Evolutionary conservation across 2,113 vertebrate species (phyloP).

Genomic region (Semnornis frantzii): DNA sequence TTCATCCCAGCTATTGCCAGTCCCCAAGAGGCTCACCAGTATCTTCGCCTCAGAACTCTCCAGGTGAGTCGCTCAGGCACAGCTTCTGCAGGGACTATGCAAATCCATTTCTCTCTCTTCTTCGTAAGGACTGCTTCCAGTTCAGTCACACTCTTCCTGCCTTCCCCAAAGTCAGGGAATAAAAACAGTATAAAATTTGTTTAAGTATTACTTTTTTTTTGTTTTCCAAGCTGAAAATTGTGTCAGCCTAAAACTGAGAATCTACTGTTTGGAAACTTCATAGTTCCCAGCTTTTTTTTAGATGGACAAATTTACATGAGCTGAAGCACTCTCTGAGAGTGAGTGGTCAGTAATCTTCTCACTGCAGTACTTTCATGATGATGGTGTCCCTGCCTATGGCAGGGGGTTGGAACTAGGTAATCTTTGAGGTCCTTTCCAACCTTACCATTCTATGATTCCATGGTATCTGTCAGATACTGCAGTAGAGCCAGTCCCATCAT

Average conservation of each 20-base stretch:
- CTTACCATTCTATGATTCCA: no score
- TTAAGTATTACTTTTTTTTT: neutral
- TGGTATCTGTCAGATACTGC: neutral
- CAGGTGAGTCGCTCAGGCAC: slow-evolving; percentile 77
- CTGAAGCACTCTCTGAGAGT: neutral
- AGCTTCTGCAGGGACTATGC: neutral
- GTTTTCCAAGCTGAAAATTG: neutral
- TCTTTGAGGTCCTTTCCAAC: no score
- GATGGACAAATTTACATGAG: neutral
- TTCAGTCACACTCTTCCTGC: neutral
- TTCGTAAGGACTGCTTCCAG: neutral
- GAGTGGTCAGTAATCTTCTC: neutral
- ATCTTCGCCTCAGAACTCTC: slow-evolving; percentile 96
- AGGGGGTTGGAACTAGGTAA: no score
- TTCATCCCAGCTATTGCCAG: slow-evolving; percentile 92
- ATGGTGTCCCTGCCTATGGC: neutral
- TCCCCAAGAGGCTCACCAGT: slow-evolving; percentile 83
- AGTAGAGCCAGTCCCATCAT: neutral
- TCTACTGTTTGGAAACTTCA: neutral
- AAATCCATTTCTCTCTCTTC: neutral
- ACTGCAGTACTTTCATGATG: neutral
- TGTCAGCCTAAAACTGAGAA: neutral
- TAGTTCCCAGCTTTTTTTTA: neutral
- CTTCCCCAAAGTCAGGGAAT: neutral
- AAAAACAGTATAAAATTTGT: neutral